Percentiles rank a stretch among this genome's conserved stretches.
These are phyloP conservation scores for Drosophila ambigua DNA, from an alignment of 1,140 invertebrate species.

Conservation along the genomic window DNA sequence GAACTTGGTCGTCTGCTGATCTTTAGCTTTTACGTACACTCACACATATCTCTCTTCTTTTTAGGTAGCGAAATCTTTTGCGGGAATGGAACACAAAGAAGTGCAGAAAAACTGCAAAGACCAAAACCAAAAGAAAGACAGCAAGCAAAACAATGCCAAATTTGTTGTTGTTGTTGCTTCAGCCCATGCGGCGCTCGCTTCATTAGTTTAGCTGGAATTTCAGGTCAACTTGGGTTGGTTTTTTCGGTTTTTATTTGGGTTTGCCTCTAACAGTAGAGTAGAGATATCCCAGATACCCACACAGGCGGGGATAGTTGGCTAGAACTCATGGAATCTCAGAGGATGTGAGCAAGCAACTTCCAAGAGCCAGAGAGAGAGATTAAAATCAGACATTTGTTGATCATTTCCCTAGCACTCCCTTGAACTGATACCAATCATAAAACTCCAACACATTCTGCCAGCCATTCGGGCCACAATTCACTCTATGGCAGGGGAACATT, in stretches of 20 bases:
- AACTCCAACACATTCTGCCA: not conserved
- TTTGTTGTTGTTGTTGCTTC: slow-evolving; percentile 25
- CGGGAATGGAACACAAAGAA: slow-evolving; percentile 23
- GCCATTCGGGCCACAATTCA: slow-evolving; percentile 4
- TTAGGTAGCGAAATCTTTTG: slow-evolving; percentile 28
- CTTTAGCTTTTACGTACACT: not conserved
- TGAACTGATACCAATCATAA: not conserved
- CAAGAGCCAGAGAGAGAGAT: not conserved
- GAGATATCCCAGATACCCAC: slow-evolving; percentile 22
- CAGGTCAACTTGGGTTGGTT: slow-evolving; percentile 51
- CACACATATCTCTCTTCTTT: slow-evolving; percentile 35
- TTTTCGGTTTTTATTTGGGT: slow-evolving; percentile 9
- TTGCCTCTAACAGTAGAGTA: slow-evolving; percentile 25
- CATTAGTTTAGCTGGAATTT: slow-evolving; percentile 71
- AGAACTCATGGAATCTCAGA: not conserved
- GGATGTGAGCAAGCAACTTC: too few species aligned
- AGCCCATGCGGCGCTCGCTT: slow-evolving; percentile 51
- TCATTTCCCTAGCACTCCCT: not conserved
- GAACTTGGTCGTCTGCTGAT: slow-evolving; percentile 27
- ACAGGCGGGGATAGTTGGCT: slow-evolving; percentile 8
- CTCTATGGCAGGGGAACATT: slow-evolving; percentile 1
- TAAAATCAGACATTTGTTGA: not conserved
- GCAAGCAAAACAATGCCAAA: slow-evolving; percentile 44
- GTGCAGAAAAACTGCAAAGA: slow-evolving; percentile 30
- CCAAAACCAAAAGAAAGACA: slow-evolving; percentile 44